Conservation (phyloP, 2,888 invertebrate genomes). For the Hirudinaria manillensis region DNA sequence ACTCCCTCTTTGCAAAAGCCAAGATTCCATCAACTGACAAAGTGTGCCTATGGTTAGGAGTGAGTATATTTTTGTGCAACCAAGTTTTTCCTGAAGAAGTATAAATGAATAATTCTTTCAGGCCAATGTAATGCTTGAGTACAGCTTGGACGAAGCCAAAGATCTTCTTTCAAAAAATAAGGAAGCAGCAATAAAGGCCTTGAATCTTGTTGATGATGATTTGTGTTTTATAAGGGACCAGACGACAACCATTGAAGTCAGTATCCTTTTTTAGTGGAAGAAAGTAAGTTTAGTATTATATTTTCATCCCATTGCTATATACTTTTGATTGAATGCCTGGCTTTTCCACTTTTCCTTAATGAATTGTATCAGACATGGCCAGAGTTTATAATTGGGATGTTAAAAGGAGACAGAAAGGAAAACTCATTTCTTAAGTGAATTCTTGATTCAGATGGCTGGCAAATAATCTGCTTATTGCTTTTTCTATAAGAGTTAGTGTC, state of each 20-base stretch:
- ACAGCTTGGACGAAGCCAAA: constrained; percentile 82
- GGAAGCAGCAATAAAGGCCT: constrained; percentile 71
- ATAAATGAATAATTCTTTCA: constrained; percentile 39
- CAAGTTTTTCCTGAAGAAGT: background rate
- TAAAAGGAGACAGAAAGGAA: constrained; percentile 67
- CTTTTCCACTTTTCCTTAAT: background rate
- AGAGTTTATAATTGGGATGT: constrained; percentile 97
- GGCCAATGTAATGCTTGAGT: constrained; percentile 94
- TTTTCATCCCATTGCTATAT: background rate
- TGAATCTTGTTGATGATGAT: constrained; percentile 80
- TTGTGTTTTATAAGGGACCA: constrained; percentile 92
- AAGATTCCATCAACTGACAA: constrained; percentile 79
- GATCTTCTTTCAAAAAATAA: constrained; percentile 66
- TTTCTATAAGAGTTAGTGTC: too few relatives aligned
- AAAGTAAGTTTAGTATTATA: background rate
- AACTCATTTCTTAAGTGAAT: background rate
- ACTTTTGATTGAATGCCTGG: background rate
- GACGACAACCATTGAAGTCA: constrained; percentile 95
- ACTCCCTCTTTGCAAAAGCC: constrained; percentile 82
- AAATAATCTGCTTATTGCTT: too few relatives aligned
- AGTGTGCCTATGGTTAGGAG: constrained; percentile 67
- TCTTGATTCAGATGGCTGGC: background rate
- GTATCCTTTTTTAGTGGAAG: constrained; percentile 51
- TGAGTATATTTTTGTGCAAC: constrained; percentile 48
- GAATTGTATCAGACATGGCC: constrained; percentile 68